These are phyloP conservation scores for Rachycentron canadum DNA, from an alignment of 2,797 vertebrate genomes.

Conservation along the genomic window DNA sequence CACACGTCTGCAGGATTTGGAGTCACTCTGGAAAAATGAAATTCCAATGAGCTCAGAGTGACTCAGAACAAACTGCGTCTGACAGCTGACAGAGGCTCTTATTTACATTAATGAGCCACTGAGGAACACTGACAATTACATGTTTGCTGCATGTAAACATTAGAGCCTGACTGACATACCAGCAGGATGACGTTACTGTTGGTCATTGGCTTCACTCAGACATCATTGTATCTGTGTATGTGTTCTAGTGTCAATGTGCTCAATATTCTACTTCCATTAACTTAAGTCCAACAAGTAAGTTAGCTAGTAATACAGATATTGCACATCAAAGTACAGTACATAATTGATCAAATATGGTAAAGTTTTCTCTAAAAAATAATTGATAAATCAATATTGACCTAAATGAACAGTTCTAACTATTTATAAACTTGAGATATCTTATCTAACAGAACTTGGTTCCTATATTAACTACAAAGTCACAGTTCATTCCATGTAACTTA, in stretches of 20 bases:
- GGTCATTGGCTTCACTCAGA: neutral
- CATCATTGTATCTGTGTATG: neutral
- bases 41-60: constrained; percentile 64
- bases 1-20: constrained; percentile 49
- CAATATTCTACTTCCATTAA: neutral
- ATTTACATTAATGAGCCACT: constrained; percentile 44
- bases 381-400: neutral
- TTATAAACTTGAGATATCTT: neutral
- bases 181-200: neutral
- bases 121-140: constrained; percentile 35
- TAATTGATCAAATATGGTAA: neutral
- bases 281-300: neutral
- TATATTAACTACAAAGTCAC: neutral
- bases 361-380: neutral
- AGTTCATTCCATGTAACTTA: neutral
- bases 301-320: too few relatives aligned
- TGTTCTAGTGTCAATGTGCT: neutral
- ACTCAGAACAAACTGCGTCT: constrained; percentile 47
- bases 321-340: neutral
- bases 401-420: neutral
- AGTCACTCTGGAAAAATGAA: constrained; percentile 39
- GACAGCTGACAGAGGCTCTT: constrained; percentile 37
- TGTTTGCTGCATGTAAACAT: constrained; percentile 51
- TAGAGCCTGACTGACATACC: constrained; percentile 4
- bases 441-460: neutral